Evolutionary conservation across 2,888 invertebrate species (phyloP).

Genomic region (Digitonthophagus gazella): DNA sequence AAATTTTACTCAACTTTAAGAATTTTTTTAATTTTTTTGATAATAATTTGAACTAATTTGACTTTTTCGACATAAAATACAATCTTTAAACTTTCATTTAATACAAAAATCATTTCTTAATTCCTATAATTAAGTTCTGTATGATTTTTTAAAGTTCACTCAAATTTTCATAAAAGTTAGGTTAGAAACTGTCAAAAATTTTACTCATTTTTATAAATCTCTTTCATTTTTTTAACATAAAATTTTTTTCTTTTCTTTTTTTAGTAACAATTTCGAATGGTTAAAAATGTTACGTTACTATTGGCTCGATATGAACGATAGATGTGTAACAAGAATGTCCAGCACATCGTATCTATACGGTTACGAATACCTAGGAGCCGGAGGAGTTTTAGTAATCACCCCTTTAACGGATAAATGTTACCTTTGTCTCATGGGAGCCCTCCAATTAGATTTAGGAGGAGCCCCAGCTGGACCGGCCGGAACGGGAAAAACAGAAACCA

Average conservation of each 20-base stretch:
- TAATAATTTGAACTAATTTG: too few species aligned
- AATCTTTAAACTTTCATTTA: too few species aligned
- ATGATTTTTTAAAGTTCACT: too few species aligned
- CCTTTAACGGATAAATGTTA: slow-evolving; percentile 88
- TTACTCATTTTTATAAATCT: too few species aligned
- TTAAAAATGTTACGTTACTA: slow-evolving; percentile 87
- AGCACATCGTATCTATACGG: slow-evolving; percentile 82
- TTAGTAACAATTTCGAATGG: slow-evolving; percentile 80
- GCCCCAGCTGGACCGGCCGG: slow-evolving; percentile 88
- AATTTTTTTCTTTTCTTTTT: slow-evolving; percentile 27
- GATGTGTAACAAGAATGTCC: slow-evolving; percentile 80
- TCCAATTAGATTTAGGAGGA: slow-evolving; percentile 83
- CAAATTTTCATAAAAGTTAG: too few species aligned
- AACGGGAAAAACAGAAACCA: slow-evolving; percentile 89
- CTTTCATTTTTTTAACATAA: too few species aligned
- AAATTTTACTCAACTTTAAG: too few species aligned
- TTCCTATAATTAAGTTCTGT: too few species aligned
- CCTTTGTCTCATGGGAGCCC: slow-evolving; percentile 84
- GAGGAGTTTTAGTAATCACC: slow-evolving; percentile 82
- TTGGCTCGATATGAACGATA: slow-evolving; percentile 76
- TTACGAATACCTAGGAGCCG: slow-evolving; percentile 88
- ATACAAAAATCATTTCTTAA: too few species aligned
- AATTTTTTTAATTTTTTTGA: too few species aligned
- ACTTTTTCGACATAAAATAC: too few species aligned
- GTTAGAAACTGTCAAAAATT: too few species aligned